These are phyloP conservation scores for Tragelaphus imberbis DNA, from an alignment of 2,113 vertebrate genomes.

Conservation along the genomic window DNA sequence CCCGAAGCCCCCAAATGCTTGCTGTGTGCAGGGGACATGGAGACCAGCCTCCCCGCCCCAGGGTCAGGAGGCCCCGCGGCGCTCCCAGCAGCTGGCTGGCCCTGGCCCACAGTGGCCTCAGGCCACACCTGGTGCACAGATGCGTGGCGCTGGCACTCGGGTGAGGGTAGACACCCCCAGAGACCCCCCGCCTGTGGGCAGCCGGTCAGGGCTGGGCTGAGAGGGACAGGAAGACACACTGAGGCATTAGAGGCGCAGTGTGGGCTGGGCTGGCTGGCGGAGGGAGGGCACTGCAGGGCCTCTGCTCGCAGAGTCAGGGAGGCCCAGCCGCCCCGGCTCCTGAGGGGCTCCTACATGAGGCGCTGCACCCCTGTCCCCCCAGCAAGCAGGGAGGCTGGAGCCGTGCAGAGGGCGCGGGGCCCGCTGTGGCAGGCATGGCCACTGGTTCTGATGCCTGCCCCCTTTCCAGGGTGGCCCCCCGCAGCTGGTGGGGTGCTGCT, in stretches of 20 bases:
- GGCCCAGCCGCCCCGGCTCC: background rate
- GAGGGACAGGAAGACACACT: background rate
- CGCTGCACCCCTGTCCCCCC: accelerated
- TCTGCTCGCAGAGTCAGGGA: background rate
- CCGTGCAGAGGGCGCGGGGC: accelerated
- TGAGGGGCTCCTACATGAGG: accelerated
- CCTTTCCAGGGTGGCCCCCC: background rate
- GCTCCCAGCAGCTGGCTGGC: background rate
- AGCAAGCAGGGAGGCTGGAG: background rate
- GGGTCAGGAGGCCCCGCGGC: background rate
- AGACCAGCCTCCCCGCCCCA: no score
- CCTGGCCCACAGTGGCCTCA: background rate
- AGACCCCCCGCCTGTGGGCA: background rate
- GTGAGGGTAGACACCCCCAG: background rate
- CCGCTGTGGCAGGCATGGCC: accelerated
- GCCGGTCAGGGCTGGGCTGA: accelerated
- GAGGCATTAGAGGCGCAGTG: background rate
- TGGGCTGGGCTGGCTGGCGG: background rate
- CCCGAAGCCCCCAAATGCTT: background rate
- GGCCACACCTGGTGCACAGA: background rate
- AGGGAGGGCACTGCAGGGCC: background rate
- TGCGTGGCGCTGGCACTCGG: accelerated
- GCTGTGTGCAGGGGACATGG: background rate
- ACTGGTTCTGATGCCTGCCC: background rate
- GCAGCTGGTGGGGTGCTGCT: background rate